phyloP scores from a whole-genome alignment of 2,888 invertebrate genomes.

The Morpho achilles region DNA sequence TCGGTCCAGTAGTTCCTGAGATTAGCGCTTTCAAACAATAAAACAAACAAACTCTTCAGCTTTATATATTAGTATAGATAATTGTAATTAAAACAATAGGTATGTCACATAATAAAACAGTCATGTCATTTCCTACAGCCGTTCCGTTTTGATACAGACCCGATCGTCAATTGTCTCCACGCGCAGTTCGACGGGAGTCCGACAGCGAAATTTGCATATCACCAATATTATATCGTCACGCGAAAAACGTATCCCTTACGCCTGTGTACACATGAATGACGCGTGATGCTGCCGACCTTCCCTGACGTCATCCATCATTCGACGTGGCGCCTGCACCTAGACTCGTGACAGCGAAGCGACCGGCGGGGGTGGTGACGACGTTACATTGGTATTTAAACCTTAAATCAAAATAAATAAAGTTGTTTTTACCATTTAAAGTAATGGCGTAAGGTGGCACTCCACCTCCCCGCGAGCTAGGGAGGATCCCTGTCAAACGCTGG shows the following conservation, averaged over 20 bases:
- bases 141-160: conserved; percentile 23
- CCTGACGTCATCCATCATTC: conserved; percentile 79
- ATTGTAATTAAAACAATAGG: too few relatives aligned
- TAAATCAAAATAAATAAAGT: conserved; percentile 30
- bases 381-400: conserved; percentile 32
- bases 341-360: conserved; percentile 67
- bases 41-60: too few relatives aligned
- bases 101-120: neutral
- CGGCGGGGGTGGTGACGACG: conserved; percentile 37
- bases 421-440: conserved; percentile 26
- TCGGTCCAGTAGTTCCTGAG: too few relatives aligned
- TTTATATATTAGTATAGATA: too few relatives aligned
- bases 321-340: conserved; percentile 78
- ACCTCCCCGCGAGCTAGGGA: conserved; percentile 71
- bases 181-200: conserved; percentile 52
- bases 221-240: conserved; percentile 78
- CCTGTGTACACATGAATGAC: conserved; percentile 79
- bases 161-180: conserved; percentile 29
- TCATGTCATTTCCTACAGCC: conserved; percentile 5
- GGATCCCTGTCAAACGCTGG: conserved; percentile 79
- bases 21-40: too few relatives aligned
- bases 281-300: conserved; percentile 78
- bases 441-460: conserved; percentile 60
- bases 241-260: conserved; percentile 80
- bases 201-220: conserved; percentile 74